These are phyloP conservation scores for Eudasyphora cyanicolor DNA, from an alignment of 2,888 invertebrate species.

Conservation along the genomic window DNA sequence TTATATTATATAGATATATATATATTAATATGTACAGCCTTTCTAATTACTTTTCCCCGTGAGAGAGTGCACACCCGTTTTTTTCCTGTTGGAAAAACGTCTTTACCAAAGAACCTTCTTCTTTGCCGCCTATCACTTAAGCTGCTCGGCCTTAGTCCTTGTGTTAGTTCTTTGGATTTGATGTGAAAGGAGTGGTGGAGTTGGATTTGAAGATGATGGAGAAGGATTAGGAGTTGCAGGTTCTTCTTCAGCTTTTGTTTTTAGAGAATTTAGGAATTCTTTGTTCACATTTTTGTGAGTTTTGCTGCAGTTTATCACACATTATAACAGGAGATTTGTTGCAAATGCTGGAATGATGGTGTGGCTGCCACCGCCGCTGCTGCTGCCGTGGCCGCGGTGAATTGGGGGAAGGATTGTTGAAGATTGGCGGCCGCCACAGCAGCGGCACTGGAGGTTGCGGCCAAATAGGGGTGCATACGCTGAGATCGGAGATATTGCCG, in stretches of 20 bases:
- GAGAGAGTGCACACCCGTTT: too few relatives aligned
- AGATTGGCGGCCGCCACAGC: slow-evolving; percentile 76
- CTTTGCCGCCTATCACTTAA: slow-evolving; percentile 54
- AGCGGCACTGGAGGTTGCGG: slow-evolving; percentile 80
- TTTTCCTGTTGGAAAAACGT: slow-evolving; percentile 12
- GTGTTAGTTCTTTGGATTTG: slow-evolving; percentile 59
- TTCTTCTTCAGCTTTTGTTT: slow-evolving; percentile 19
- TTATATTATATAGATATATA: slow-evolving; percentile 29
- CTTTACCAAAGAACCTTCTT: slow-evolving; percentile 1
- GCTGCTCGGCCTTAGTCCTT: slow-evolving; percentile 52
- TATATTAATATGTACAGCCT: slow-evolving; percentile 29
- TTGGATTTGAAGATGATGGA: not conserved
- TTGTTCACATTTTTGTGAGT: slow-evolving; percentile 35
- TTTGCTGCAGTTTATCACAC: too few relatives aligned
- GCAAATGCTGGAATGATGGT: slow-evolving; percentile 80
- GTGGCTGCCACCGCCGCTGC: slow-evolving; percentile 72
- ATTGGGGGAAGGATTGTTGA: slow-evolving; percentile 81
- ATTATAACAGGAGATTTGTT: slow-evolving; percentile 83
- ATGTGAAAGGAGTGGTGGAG: slow-evolving; percentile 6
- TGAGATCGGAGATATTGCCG: slow-evolving; percentile 83
- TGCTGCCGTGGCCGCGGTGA: slow-evolving; percentile 76
- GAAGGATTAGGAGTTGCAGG: not conserved
- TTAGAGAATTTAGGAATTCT: not conserved
- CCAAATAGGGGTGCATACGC: slow-evolving; percentile 82
- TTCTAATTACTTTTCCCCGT: slow-evolving; percentile 26